phyloP scores from a whole-genome alignment of 2,113 vertebrate genomes.

The Lagopus leucura region DNA sequence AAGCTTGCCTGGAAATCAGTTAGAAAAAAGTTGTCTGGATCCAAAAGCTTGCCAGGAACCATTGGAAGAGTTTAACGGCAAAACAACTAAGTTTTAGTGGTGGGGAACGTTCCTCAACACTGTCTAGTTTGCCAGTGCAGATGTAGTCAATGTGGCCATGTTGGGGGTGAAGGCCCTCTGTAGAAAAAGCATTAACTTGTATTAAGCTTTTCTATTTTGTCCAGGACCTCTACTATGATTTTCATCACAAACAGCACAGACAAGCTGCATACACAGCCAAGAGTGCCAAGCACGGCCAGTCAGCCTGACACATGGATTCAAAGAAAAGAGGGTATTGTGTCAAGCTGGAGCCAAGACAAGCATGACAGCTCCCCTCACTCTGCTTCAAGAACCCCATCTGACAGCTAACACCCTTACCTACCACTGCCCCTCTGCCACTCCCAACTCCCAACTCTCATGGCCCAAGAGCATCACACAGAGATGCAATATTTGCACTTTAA shows the following conservation, averaged over 20 bases:
- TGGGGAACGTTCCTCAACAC: neutral
- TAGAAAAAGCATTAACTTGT: neutral
- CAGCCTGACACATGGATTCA: neutral
- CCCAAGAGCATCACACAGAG: neutral
- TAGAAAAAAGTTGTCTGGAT: neutral
- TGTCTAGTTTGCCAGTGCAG: neutral
- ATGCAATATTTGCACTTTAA: neutral
- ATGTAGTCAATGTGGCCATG: neutral
- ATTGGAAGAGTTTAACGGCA: neutral
- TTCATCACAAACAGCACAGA: neutral
- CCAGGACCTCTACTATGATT: neutral
- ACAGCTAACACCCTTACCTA: neutral
- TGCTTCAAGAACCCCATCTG: neutral
- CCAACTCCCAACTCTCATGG: fast-evolving
- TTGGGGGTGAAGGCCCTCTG: neutral
- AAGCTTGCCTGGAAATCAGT: neutral
- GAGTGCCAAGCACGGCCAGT: neutral
- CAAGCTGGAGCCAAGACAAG: neutral
- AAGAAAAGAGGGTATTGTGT: fast-evolving
- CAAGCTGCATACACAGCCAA: neutral
- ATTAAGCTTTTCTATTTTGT: neutral
- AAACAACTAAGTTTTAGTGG: neutral
- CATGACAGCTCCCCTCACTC: neutral
- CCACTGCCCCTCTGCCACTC: neutral
- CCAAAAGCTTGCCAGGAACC: neutral